Percentiles rank a stretch among this genome's conserved stretches.
Conservation (phyloP, 2,888 invertebrate species). For the Andrena trimmerana region DNA sequence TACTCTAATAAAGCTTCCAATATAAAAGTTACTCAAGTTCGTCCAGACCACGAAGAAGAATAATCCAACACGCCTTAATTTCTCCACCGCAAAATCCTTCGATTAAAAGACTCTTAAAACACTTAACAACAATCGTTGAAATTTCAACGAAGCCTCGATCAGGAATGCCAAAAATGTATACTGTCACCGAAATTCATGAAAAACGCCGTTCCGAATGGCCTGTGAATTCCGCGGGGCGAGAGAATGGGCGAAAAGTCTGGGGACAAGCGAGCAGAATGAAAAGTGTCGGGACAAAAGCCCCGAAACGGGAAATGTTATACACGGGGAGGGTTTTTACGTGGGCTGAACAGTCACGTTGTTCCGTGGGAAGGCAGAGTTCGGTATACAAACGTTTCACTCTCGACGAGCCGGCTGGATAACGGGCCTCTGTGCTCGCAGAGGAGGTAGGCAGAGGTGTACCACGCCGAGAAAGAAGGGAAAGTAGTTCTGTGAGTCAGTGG, state of each 20-base stretch:
- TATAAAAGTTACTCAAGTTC: no score
- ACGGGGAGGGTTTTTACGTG: conserved; percentile 41
- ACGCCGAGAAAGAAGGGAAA: conserved; percentile 82
- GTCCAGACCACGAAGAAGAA: neutral
- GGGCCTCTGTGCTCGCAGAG: conserved; percentile 73
- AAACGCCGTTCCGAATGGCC: neutral
- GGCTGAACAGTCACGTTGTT: conserved; percentile 48
- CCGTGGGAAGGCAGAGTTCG: conserved; percentile 69
- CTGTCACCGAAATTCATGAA: neutral
- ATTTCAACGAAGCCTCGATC: neutral
- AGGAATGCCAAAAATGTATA: neutral
- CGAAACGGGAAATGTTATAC: conserved; percentile 47
- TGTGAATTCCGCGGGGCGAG: neutral
- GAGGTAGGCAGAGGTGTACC: conserved; percentile 51
- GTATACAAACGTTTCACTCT: conserved; percentile 77
- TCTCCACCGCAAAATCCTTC: neutral
- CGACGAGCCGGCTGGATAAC: conserved; percentile 79
- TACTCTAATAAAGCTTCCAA: no score
- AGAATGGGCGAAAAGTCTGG: neutral
- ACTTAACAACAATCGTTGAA: neutral
- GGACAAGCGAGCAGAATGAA: neutral
- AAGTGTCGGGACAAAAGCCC: conserved; percentile 20
- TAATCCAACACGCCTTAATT: neutral
- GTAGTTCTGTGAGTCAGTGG: conserved; percentile 85
- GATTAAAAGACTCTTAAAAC: neutral